Evolutionary conservation across 2,797 vertebrate genomes (phyloP), one percentile per base, ranked within the genome.

Genomic region (Sebastes aleutianus): DNA sequence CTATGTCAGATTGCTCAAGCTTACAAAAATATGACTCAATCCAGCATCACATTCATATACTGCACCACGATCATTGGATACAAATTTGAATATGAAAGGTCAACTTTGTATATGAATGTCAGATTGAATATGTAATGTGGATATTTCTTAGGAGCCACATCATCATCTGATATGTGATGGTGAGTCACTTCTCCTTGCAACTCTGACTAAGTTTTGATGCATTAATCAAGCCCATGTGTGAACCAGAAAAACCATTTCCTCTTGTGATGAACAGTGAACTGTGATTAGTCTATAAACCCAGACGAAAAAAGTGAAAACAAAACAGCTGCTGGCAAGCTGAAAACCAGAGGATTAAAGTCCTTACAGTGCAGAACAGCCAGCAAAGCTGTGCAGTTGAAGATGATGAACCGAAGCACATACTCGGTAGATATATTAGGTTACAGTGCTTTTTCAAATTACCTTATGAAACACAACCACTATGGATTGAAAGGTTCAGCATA

Each of bases 291-390:
- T 34, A 27, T 50, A 74, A 71, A 77, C 61, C 47, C 29, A 1
- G n/a, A 26, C 3, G 39, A 34, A 67, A 63, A 50, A 61, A 13
- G 32, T 22, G 8, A 74, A 72, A 71, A 69, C 27, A 78, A 77
- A 76, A 78, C 26, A 74, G 70, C 59, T 73, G 67, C 39, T 54
- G 50, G 57, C 39, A 67, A 81, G 39, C 50, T 79, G 24, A 63
- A 82, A 87, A 69, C 13, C 34, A 72, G 18, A 84, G 74, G 62
- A 80, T 82, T 75, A 64, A 82, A 79, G 82, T 65, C 61, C 54
- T 69, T 50, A 74, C 63, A 59, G 39, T 29, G 69, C 47, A 81
- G 47, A 68, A 56, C 54, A 70, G 24, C 34, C 66, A 76, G 69
- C 56, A 57, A 74, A 80, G 74, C 64, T 57, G 58, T 43, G 26